phyloP scores from a whole-genome alignment of 2,888 invertebrate species.

The Philopedon plagiatum region DNA sequence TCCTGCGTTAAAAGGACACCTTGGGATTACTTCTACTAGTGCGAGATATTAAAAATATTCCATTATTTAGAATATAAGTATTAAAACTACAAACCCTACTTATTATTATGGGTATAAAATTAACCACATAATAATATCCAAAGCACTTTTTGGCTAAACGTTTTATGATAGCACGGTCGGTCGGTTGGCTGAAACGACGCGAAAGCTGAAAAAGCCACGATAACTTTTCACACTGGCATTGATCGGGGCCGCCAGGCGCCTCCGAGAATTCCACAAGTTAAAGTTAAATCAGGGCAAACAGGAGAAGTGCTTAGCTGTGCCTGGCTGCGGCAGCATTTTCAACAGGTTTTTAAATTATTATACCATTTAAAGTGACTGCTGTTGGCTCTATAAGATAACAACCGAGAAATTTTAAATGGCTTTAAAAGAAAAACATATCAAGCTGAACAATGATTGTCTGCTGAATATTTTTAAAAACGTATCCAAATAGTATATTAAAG shows the following conservation, averaged over 20 bases:
- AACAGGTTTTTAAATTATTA: slow-evolving; percentile 14
- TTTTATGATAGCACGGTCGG: not conserved
- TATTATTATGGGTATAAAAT: no score
- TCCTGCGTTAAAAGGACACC: no score
- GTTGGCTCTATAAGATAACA: not conserved
- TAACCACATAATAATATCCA: no score
- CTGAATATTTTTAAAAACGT: no score
- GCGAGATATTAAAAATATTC: no score
- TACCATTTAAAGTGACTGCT: slow-evolving; percentile 5
- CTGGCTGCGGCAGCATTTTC: not conserved
- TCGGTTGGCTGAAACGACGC: slow-evolving; percentile 8
- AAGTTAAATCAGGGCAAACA: slow-evolving; percentile 31
- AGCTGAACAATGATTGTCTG: no score
- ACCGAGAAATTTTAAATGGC: not conserved
- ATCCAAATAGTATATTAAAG: no score
- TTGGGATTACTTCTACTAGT: no score
- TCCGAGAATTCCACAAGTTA: slow-evolving; percentile 25
- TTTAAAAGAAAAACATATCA: not conserved
- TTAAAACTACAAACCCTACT: no score
- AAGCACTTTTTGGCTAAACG: not conserved
- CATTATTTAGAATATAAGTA: no score
- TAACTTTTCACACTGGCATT: slow-evolving; percentile 15
- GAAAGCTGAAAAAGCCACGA: slow-evolving; percentile 8
- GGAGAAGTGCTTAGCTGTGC: not conserved
- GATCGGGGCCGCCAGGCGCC: slow-evolving; percentile 30